Conservation (phyloP, 2,797 vertebrate genomes). For the Chrysolophus pictus region DNA sequence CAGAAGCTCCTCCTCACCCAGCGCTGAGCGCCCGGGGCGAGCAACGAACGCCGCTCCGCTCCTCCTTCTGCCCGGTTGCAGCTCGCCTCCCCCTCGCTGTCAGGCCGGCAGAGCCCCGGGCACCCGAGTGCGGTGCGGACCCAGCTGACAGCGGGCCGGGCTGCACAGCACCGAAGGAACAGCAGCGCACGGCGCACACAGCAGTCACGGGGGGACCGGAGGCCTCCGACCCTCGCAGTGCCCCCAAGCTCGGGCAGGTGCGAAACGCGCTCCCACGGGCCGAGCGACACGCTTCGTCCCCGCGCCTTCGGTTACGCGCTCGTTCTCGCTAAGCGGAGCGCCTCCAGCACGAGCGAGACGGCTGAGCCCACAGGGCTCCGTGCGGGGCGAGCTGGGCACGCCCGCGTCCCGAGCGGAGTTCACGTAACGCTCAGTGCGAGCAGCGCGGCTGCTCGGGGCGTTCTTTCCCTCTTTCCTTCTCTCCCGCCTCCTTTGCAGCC, state of each 20-base stretch:
- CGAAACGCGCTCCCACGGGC: accelerated
- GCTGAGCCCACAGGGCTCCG: too few species aligned
- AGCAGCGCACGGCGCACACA: accelerated
- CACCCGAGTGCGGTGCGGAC: too few species aligned
- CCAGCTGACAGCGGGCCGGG: not conserved
- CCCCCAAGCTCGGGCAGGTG: accelerated
- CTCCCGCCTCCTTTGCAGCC: too few species aligned
- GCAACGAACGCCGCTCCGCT: not conserved
- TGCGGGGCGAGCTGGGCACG: too few species aligned
- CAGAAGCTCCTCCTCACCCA: not conserved
- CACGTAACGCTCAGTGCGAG: too few species aligned
- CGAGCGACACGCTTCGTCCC: accelerated
- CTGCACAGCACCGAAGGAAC: accelerated
- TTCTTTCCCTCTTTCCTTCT: too few species aligned
- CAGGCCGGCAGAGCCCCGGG: not conserved
- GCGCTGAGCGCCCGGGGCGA: not conserved
- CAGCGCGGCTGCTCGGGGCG: too few species aligned
- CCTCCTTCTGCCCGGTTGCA: not conserved
- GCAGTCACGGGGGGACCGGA: not conserved
- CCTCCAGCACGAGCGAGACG: too few species aligned
- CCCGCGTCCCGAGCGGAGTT: too few species aligned
- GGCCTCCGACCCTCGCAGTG: not conserved
- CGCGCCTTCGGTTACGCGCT: accelerated
- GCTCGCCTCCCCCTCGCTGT: not conserved
- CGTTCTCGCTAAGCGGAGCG: not conserved